Conservation (phyloP, 37 sponge, comb jelly and placozoan genomes). For the Beroe forskalii region DNA sequence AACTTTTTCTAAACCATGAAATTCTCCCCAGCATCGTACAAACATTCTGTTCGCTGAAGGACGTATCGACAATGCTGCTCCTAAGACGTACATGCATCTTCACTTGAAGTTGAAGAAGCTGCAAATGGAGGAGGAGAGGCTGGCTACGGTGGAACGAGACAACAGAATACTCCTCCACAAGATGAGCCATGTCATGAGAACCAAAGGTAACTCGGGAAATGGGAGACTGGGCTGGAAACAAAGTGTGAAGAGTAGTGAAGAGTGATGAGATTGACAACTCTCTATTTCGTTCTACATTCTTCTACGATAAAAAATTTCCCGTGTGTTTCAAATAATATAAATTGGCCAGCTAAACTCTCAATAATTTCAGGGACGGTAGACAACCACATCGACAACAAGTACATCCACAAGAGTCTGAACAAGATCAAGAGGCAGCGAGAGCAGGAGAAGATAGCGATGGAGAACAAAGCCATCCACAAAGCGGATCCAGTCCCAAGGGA, state of each 20-base stretch:
- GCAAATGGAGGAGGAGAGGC: conserved; percentile 86
- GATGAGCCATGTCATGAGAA: conserved; percentile 86
- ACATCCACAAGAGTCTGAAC: conserved; percentile 76
- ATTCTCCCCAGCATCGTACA: conserved; percentile 63
- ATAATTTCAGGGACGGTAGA: conserved; percentile 71
- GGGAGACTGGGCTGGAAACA: too few relatives aligned
- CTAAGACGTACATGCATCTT: conserved; percentile 82
- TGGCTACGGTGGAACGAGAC: conserved; percentile 79
- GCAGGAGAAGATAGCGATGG: conserved; percentile 76
- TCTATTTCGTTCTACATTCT: too few relatives aligned
- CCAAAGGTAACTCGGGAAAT: conserved; percentile 69
- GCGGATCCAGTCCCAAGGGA: conserved; percentile 78
- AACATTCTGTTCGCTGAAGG: conserved; percentile 70
- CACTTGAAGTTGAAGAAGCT: conserved; percentile 85
- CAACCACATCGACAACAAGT: conserved; percentile 77
- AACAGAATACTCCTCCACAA: conserved; percentile 85
- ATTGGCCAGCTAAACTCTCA: too few relatives aligned
- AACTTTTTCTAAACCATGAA: too few relatives aligned
- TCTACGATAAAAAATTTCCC: too few relatives aligned
- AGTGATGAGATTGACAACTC: too few relatives aligned
- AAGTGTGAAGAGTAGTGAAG: too few relatives aligned
- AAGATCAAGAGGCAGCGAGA: conserved; percentile 77
- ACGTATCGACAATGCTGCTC: conserved; percentile 86
- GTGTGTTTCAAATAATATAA: too few relatives aligned
- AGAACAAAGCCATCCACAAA: conserved; percentile 84